Conservation (phyloP, 2,113 vertebrate species). For the Lepus timidus region DNA sequence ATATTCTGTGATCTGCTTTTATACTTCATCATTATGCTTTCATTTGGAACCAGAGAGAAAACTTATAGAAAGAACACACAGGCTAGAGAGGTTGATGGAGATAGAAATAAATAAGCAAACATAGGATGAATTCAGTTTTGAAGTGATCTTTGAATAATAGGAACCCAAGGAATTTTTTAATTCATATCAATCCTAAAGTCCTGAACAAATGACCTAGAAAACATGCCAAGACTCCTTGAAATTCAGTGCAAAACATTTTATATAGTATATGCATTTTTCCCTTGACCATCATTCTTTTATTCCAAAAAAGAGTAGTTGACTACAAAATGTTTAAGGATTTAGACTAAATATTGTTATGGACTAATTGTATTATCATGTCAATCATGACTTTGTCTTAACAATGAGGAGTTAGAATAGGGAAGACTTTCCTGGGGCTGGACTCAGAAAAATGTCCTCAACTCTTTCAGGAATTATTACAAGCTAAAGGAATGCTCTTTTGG, state of each 20-base stretch:
- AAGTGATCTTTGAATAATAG: neutral
- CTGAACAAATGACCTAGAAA: neutral
- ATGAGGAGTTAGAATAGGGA: neutral
- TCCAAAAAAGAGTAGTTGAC: neutral
- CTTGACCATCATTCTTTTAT: neutral
- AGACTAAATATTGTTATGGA: neutral
- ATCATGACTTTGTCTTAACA: neutral
- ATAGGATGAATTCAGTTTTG: neutral
- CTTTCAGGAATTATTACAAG: constrained; percentile 14
- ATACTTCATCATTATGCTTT: neutral
- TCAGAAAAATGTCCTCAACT: neutral
- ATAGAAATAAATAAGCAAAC: neutral
- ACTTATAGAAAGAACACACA: neutral
- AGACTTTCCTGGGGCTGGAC: neutral
- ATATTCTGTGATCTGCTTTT: neutral
- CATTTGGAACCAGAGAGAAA: neutral
- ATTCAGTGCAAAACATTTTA: neutral
- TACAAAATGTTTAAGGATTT: neutral
- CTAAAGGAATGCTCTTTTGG: neutral
- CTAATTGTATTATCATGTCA: neutral
- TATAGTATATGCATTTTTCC: neutral
- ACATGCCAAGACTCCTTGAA: neutral
- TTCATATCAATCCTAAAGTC: neutral
- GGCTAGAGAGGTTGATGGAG: neutral
- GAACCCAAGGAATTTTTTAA: neutral